Base-by-base conservation (phyloP, 2,797 vertebrate genomes). In the Distichodus sexfasciatus region DNA sequence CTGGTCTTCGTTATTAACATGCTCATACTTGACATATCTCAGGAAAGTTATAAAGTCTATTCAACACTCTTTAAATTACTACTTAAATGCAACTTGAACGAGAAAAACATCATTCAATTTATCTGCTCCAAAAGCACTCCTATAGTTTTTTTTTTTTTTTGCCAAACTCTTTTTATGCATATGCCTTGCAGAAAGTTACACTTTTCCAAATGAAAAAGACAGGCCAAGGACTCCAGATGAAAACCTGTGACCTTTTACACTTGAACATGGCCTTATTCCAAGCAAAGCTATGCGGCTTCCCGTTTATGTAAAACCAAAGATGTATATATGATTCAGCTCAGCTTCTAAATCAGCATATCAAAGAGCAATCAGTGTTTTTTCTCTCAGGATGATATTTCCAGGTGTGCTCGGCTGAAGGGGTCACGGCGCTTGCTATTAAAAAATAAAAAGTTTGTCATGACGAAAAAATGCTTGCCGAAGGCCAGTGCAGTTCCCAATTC, bases 391-490 rank as follows among this genome's bases (percentile, higher is more conserved):
- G 31, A 14, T 54, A 61, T 51, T 64, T 73, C 68, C 62, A 76
- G 73, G 72, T 76, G 73, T 21, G 36, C 66, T 62, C 31, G 26
- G 53, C 40, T 65, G 51, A 64, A 67, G 63, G 55, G 46, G 55
- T n/a, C n/a, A 69, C 15, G 50, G 46, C 41, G 60, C 59, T 46
- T 0, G 8, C 64, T 60, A 50, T 64, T 40, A 63, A 67, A 71
- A 65, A 17, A 15, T 15, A 48, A 7, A 61, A 63, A 64, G 17
- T 70, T 58, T 73, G 69, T 76, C 77, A 79, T 76, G 62, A 64
- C 50, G 54, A 68, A 79, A 79, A 74, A 79, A 79, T 76, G 74
- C 70, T 60, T 10, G 74, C 74, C 66, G 53, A 58, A 76, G 67
- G 74, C 74, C 66, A 71, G 66, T 61, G 66, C 46, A 36, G 50